These are phyloP conservation scores for Eupithecia vulgata DNA, from an alignment of 2,888 invertebrate species.

Conservation along the genomic window DNA sequence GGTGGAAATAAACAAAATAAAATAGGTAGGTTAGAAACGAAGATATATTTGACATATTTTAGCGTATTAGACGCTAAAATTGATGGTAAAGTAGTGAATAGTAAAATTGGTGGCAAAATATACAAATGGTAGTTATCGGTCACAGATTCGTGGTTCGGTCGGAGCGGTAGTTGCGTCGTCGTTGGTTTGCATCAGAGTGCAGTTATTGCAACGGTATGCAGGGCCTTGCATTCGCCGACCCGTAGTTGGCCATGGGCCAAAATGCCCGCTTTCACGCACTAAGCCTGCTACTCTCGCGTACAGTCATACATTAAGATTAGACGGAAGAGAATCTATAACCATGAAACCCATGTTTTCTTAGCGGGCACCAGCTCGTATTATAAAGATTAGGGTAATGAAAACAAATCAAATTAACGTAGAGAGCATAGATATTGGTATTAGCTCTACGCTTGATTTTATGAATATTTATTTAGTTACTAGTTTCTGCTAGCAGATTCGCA, in stretches of 20 bases:
- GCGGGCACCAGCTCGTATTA: background rate
- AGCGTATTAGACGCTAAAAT: constrained; percentile 13
- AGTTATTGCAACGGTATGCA: constrained; percentile 76
- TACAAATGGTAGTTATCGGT: constrained; percentile 22
- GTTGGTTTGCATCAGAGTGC: constrained; percentile 71
- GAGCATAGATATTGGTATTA: background rate
- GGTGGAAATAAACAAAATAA: too few relatives aligned
- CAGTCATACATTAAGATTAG: constrained; percentile 42
- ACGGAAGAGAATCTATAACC: constrained; percentile 9
- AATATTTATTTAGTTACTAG: background rate
- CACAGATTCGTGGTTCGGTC: constrained; percentile 24
- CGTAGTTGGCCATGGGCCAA: constrained; percentile 76
- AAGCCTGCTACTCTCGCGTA: constrained; percentile 47
- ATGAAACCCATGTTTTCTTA: background rate
- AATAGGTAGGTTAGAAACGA: background rate
- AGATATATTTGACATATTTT: background rate
- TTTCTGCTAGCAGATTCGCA: too few relatives aligned
- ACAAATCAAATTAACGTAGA: background rate
- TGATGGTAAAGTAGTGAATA: too few relatives aligned
- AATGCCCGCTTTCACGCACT: constrained; percentile 77
- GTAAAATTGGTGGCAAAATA: too few relatives aligned
- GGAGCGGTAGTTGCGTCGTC: constrained; percentile 33
- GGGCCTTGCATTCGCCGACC: constrained; percentile 80
- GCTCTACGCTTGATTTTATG: background rate
- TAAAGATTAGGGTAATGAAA: background rate